Percentiles rank a stretch among this genome's conserved stretches.
These are phyloP conservation scores for Zaprionus inermis DNA, from an alignment of 1,140 invertebrate species.

Conservation along the genomic window DNA sequence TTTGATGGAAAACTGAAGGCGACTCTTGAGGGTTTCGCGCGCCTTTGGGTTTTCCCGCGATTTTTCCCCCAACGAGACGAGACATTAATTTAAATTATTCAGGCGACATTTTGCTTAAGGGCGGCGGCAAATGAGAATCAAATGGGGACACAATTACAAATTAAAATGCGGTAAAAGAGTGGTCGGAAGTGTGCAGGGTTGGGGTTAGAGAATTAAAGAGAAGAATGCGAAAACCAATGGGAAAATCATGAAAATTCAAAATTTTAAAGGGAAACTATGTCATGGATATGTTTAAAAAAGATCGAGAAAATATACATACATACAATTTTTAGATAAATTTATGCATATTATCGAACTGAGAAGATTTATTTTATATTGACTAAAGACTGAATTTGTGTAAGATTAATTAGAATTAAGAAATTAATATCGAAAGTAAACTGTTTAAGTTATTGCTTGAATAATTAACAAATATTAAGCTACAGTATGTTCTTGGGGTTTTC, in stretches of 20 bases:
- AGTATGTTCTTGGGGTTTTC: too few relatives aligned
- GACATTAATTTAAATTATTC: constrained; percentile 63
- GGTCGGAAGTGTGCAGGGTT: too few relatives aligned
- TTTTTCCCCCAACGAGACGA: constrained; percentile 10
- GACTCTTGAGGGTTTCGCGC: neutral
- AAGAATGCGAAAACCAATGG: neutral
- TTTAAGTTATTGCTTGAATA: too few relatives aligned
- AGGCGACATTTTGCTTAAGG: constrained; percentile 34
- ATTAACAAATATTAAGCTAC: too few relatives aligned
- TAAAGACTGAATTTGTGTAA: too few relatives aligned
- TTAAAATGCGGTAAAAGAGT: constrained; percentile 17
- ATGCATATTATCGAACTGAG: too few relatives aligned
- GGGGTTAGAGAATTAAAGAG: neutral
- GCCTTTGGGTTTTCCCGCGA: neutral
- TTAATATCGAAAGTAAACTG: too few relatives aligned
- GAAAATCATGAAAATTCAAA: constrained; percentile 42
- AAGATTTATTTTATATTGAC: too few relatives aligned
- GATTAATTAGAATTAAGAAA: too few relatives aligned
- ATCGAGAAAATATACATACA: too few relatives aligned
- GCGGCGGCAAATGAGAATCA: constrained; percentile 28
- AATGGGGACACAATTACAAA: constrained; percentile 42
- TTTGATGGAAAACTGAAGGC: constrained; percentile 11
- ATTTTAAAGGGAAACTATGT: constrained; percentile 29
- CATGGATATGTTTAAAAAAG: too few relatives aligned
- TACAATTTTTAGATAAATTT: too few relatives aligned